Conservation (phyloP, 2,113 vertebrate genomes). For the Spea multiplicata region DNA sequence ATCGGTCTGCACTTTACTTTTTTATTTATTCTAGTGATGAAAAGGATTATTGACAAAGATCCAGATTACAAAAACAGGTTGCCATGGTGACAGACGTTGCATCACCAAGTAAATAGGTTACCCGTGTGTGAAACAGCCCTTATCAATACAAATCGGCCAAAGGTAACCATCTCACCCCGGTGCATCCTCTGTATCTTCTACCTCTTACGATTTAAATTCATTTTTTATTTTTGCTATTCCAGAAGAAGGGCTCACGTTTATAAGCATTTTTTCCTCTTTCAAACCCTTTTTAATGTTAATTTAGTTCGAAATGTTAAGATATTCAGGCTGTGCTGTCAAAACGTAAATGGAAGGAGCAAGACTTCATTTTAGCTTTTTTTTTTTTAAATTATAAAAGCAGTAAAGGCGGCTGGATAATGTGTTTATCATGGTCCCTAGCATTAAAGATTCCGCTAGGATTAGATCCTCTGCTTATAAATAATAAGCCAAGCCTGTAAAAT, state of each 20-base stretch:
- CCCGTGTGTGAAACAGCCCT: background rate
- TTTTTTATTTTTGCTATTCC: too few species aligned
- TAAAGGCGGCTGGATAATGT: constrained; percentile 26
- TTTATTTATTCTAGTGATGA: background rate
- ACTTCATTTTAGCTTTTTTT: background rate
- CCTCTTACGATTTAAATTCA: background rate
- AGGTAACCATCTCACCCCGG: background rate
- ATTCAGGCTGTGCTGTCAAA: constrained; percentile 14
- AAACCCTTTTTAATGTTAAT: constrained; percentile 18
- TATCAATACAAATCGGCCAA: background rate
- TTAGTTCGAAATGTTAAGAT: constrained; percentile 9
- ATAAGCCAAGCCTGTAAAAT: background rate
- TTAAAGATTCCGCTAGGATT: constrained; percentile 7
- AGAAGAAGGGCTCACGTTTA: too few species aligned
- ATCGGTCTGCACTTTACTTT: background rate
- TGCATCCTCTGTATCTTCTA: background rate
- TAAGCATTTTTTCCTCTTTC: too few species aligned
- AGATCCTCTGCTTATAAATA: background rate
- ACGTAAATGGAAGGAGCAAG: constrained; percentile 4
- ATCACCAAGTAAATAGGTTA: background rate
- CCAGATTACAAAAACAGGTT: background rate
- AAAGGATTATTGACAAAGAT: background rate
- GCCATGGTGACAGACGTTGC: background rate
- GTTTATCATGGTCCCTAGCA: constrained; percentile 21
- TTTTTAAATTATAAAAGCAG: constrained; percentile 9